Conservation (phyloP, 1,140 invertebrate species). For the Cylas formicarius region DNA sequence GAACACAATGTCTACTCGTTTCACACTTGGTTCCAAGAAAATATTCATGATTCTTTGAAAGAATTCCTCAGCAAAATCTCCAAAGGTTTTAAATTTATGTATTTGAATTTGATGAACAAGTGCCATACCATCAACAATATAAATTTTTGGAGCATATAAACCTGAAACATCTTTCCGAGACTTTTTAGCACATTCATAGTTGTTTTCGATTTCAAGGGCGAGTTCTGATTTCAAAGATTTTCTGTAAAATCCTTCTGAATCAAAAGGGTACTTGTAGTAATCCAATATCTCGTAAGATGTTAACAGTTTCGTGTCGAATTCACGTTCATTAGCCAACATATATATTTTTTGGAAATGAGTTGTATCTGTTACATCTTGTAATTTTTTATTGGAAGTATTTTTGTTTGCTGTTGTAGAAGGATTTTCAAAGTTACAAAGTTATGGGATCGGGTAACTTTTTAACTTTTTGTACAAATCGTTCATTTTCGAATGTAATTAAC, state of each 20-base stretch:
- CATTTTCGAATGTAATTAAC: conserved; percentile 19
- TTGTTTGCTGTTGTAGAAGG: conserved; percentile 18
- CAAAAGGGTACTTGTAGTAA: conserved; percentile 21
- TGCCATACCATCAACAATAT: conserved; percentile 18
- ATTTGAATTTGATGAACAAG: conserved; percentile 19
- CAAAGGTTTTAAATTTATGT: conserved; percentile 22
- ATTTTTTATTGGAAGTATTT: conserved; percentile 18
- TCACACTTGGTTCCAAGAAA: conserved; percentile 18
- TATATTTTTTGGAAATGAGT: conserved; percentile 19
- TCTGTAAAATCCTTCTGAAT: conserved; percentile 18
- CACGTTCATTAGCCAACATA: conserved; percentile 19
- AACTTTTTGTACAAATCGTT: conserved; percentile 17
- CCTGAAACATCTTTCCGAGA: conserved; percentile 15
- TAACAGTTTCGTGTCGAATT: conserved; percentile 16
- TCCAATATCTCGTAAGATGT: conserved; percentile 20
- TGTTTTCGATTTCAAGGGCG: conserved; percentile 18
- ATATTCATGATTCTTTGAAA: conserved; percentile 21
- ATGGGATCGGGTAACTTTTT: conserved; percentile 19
- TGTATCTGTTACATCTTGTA: conserved; percentile 21
- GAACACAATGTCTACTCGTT: conserved; percentile 21
- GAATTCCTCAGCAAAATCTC: conserved; percentile 21
- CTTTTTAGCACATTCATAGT: conserved; percentile 18
- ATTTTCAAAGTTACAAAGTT: conserved; percentile 16
- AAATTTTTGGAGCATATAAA: conserved; percentile 16
- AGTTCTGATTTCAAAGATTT: conserved; percentile 20